Conservation (phyloP, 2,888 invertebrate genomes). For the Pegoplata infirma region DNA sequence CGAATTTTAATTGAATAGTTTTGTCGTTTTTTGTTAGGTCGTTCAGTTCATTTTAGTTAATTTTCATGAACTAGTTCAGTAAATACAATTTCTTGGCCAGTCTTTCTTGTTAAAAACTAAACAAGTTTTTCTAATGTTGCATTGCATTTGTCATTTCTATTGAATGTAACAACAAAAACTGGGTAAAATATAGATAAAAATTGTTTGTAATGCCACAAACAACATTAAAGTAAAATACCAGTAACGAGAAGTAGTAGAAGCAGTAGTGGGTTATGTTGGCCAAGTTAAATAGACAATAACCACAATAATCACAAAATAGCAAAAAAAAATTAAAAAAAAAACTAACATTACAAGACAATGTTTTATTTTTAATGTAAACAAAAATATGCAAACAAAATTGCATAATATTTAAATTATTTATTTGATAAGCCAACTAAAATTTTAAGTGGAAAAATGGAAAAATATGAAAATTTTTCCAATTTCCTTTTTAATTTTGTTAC, state of each 20-base stretch:
- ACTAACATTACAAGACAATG: slow-evolving; percentile 10
- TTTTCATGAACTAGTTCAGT: too few relatives aligned
- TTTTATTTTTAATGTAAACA: slow-evolving; percentile 5
- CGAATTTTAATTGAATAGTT: too few relatives aligned
- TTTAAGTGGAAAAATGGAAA: slow-evolving; percentile 13
- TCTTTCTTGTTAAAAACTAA: not conserved
- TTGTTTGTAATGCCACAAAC: slow-evolving; percentile 24
- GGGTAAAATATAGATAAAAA: slow-evolving; percentile 43
- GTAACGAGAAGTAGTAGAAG: not conserved
- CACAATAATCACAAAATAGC: not conserved
- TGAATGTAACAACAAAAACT: slow-evolving; percentile 47
- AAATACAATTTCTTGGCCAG: not conserved
- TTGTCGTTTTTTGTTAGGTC: too few relatives aligned
- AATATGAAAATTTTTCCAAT: not conserved
- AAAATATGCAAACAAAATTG: slow-evolving; percentile 13
- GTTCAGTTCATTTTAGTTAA: too few relatives aligned
- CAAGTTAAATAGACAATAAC: slow-evolving; percentile 14
- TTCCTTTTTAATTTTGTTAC: too few relatives aligned
- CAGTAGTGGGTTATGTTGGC: slow-evolving; percentile 30
- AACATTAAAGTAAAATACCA: too few relatives aligned
- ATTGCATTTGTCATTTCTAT: slow-evolving; percentile 42
- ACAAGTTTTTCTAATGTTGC: not conserved
- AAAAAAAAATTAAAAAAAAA: not conserved
- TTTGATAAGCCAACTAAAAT: slow-evolving; percentile 27
- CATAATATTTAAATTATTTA: slow-evolving; percentile 47